Evolutionary conservation across 1,140 invertebrate genomes (phyloP), one percentile per base, ranked within the genome.

Genomic region (Pteromalus puparum): DNA sequence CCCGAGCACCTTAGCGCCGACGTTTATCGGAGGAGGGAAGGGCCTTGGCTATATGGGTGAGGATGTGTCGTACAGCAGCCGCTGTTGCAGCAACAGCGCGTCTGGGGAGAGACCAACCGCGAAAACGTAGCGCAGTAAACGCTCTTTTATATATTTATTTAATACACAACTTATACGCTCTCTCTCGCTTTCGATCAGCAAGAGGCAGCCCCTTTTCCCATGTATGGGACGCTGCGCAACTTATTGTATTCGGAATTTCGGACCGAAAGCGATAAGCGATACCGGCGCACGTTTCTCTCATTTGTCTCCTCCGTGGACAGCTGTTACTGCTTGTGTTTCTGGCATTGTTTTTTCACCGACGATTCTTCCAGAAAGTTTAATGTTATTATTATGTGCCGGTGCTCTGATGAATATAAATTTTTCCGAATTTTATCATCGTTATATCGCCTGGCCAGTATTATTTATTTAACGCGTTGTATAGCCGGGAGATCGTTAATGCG

Each of bases 101-200:
- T 7, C 53, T 7, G 48, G 72, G 72, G 48, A 82, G 38, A 75
- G 73, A 24, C 72, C 30, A 67, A 67, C 72, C 30, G 81, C 48
- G 70, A 82, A 78, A 34, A 65, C 53, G 53, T 9, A 61, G 21
- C 18, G 72, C 79, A 72, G 78, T 85, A 81, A 81, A 85, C 79
- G 79, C 53, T 75, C 24, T n/a, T 61, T 61, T 18, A 61, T 76
- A 68, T 72, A 85, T 85, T 81, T 85, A 85, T 85, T 85, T 85
- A 81, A 85, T 81, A 77, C 53, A 84, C 83, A 61, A 34, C 53
- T 61, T 9, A 48, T 48, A 18, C 13, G 18, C 18, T 13, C 48
- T 53, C 18, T 13, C 48, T 53, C 48, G 48, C 46, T 15, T 48
- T 48, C 46, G 46, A 48, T n/a, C 1, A 18, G 53, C 53, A 21